Conservation (phyloP, 2,797 vertebrate genomes). For the Betta splendens region DNA sequence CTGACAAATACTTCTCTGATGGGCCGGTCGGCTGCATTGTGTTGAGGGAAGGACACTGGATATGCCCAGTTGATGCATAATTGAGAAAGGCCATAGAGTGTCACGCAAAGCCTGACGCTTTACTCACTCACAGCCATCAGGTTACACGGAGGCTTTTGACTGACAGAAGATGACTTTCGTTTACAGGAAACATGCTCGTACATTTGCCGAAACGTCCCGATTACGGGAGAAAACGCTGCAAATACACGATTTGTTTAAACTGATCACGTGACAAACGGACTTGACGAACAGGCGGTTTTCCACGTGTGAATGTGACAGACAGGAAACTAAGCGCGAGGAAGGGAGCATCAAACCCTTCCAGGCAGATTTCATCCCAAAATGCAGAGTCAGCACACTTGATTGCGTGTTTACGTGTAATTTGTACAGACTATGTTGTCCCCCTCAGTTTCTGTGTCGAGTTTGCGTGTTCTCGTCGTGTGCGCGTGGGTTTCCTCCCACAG, state of each 20-base stretch:
- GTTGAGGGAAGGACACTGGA: slow-evolving; percentile 67
- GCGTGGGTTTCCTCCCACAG: too few species aligned
- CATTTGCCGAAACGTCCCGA: not conserved
- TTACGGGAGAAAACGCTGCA: not conserved
- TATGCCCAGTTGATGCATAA: slow-evolving; percentile 76
- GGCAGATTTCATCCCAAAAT: too few species aligned
- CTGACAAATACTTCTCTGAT: slow-evolving; percentile 24
- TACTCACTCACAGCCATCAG: slow-evolving; percentile 61
- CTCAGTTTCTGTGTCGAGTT: too few species aligned
- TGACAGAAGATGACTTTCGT: slow-evolving; percentile 48
- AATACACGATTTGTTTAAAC: slow-evolving; percentile 21
- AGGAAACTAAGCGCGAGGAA: too few species aligned
- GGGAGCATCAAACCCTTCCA: too few species aligned
- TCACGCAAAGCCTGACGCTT: slow-evolving; percentile 57
- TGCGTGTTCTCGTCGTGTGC: too few species aligned
- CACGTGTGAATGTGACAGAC: too few species aligned
- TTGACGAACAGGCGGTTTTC: too few species aligned
- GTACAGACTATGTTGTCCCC: too few species aligned
- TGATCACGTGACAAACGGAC: too few species aligned
- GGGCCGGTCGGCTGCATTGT: slow-evolving; percentile 33
- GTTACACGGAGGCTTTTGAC: slow-evolving; percentile 57
- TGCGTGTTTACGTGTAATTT: too few species aligned
- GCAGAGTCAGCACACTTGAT: too few species aligned
- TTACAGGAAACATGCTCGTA: slow-evolving; percentile 19
- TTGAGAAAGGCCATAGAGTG: slow-evolving; percentile 72